Evolutionary conservation across 2,797 vertebrate genomes (phyloP), one percentile per base, ranked within the genome.

Genomic region (Choloepus didactylus): DNA sequence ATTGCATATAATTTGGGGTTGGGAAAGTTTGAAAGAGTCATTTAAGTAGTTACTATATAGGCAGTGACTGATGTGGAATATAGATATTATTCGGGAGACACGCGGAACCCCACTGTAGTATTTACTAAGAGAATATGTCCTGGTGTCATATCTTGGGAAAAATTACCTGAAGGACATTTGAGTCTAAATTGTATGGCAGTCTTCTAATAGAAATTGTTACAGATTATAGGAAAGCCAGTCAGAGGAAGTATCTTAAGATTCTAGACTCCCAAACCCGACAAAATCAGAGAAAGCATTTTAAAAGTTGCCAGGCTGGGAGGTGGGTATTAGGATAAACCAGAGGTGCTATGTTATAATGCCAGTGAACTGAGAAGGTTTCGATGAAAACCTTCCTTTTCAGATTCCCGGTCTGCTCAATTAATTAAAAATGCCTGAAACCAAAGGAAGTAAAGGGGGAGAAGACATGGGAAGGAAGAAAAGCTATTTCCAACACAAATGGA

Each of bases 111-210:
- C 54, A 54, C 51, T 49, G 46, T 72, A 25, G 62, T 79, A 70
- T 83, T 92, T 96, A 82, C 66, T 86, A 86, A 94, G 35, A 91
- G 38, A 84, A 16, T 70, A 31, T 56, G 31, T 85, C 35, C 29
- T 41, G 10, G 56, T 73, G 11, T 93, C 89, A 29, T 41, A 29
- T 86, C 85, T 59, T 15, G 15, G 29, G 8, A 15, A 11, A 10
- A 46, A 76, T 70, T 79, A 93, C 49, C 46, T 46, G 6, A 41
- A 95, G 31, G 59, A 81, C 62, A 9, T 81, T 92, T 35, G 70
- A 89, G 15, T 76, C 76, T 89, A 76, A 91, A 93, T 51, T 46
- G 6, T 51, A 93, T 35, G 59, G 41, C 51, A 80, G 62, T 92
- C 19, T 67, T 97, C 44, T 49, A 69, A 79, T 56, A 77, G 54